Evolutionary conservation across 2,113 vertebrate species (phyloP), one percentile per base, ranked within the genome.

Genomic region (Mionectes macconnelli): DNA sequence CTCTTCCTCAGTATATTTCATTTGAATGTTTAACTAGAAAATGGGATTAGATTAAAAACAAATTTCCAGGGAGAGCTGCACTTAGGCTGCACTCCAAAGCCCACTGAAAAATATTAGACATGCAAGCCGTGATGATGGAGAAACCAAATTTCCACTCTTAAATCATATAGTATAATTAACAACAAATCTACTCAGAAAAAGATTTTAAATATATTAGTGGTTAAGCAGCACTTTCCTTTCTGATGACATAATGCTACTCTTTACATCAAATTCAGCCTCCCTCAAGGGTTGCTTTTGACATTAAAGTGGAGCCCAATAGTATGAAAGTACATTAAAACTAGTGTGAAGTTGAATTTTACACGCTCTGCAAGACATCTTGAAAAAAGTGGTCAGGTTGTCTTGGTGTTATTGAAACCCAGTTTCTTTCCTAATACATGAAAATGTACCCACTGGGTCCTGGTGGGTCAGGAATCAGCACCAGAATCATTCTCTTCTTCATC

Each of bases 11-110:
- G 30, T 78, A 5, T 68, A 68, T 75, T 92, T 89, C 1, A 86
- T 70, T 52, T 90, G 40, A 83, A 88, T 84, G 84, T 86, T 95
- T 92, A 88, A 93, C 83, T 78, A 93, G 92, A 78, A 93, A 95
- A 92, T 70, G 15, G 68, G 25, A 67, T 78, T 78, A 78, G 68
- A 92, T 82, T 80, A 88, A 90, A 83, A 95, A 42, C 22, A 84
- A 83, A 89, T 88, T 96, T 84, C 80, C 80, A 84, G 73, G 30
- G 90, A 85, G 52, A 70, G n/a, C 21, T 92, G 72, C 55, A 78
- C 47, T 92, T 87, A 2, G 2, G 72, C 52, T 90, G 44, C 44
- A 87, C 23, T 92, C 85, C 88, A 78, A 68, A 89, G 53, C 37
- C 78, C 73, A 67, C 56, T 53, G 40, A 39, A 90, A 88, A 94